A percentile compares a stretch with the other conserved stretches of the same genome.
These are phyloP conservation scores for Drosophila nikananu DNA, from an alignment of 1,140 invertebrate genomes.

Conservation along the genomic window DNA sequence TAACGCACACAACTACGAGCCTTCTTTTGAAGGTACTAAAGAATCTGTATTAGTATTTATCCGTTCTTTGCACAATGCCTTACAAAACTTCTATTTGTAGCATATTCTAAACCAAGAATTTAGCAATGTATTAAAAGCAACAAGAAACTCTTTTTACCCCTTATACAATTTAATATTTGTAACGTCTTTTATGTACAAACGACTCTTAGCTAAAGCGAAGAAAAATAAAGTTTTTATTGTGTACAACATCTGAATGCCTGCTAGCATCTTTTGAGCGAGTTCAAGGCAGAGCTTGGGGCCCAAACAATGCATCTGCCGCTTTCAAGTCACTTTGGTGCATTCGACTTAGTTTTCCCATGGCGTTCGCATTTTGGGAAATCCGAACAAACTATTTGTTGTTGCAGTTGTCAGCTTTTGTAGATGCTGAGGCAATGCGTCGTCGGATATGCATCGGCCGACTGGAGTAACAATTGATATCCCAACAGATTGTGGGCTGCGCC, in stretches of 20 bases:
- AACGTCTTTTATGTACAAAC: constrained; percentile 74
- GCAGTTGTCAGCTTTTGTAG: constrained; percentile 18
- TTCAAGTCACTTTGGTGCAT: constrained; percentile 27
- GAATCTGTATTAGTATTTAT: constrained; percentile 33
- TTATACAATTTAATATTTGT: constrained; percentile 57
- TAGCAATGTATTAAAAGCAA: constrained; percentile 32
- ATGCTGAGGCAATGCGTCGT: constrained; percentile 36
- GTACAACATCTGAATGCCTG: constrained; percentile 50
- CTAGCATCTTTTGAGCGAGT: constrained; percentile 39
- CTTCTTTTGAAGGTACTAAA: constrained; percentile 28
- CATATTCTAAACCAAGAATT: constrained; percentile 33
- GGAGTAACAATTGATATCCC: constrained; percentile 48
- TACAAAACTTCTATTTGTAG: constrained; percentile 34
- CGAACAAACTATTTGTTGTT: constrained; percentile 32
- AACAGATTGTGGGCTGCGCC: constrained; percentile 40
- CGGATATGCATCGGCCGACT: constrained; percentile 41
- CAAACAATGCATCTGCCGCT: constrained; percentile 36
- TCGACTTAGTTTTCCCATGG: constrained; percentile 46
- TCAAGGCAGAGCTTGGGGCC: constrained; percentile 34
- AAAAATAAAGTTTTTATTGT: constrained; percentile 79
- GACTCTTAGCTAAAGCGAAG: constrained; percentile 71
- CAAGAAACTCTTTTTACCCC: constrained; percentile 32
- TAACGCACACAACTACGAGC: constrained; percentile 9
- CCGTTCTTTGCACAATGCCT: constrained; percentile 24
- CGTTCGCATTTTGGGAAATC: constrained; percentile 41